These are phyloP conservation scores for Progne subis DNA, from an alignment of 2,113 vertebrate genomes.

Conservation along the genomic window DNA sequence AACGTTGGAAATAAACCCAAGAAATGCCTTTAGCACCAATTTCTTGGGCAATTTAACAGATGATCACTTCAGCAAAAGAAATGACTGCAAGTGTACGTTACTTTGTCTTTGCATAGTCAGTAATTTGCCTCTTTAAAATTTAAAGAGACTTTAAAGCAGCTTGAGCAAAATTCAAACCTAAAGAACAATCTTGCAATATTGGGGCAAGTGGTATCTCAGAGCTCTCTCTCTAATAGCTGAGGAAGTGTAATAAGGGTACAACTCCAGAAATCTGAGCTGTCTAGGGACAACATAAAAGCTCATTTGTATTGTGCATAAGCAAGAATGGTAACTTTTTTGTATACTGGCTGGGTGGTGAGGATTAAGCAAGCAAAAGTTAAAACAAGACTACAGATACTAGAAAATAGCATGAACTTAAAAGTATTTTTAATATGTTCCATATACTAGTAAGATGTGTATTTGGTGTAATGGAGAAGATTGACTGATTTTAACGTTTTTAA, in stretches of 20 bases:
- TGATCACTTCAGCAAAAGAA: slow-evolving; percentile 17
- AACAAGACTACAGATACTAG: not conserved
- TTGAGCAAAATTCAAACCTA: not conserved
- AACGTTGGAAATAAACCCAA: not conserved
- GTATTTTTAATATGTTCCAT: not conserved
- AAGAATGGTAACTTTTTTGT: not conserved
- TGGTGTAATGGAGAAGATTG: not conserved
- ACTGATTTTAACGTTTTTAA: not conserved
- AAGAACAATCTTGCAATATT: not conserved
- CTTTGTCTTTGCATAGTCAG: slow-evolving; percentile 1
- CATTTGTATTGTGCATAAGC: accelerated
- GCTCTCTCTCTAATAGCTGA: not conserved
- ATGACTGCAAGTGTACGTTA: not conserved
- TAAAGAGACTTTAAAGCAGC: not conserved
- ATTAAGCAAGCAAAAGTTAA: not conserved
- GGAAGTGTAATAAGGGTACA: not conserved
- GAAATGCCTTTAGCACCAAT: slow-evolving; percentile 20
- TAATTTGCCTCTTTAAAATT: slow-evolving; percentile 14
- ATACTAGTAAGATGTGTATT: not conserved
- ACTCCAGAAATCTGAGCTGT: not conserved
- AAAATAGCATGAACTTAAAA: not conserved
- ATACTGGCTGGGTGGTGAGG: not conserved
- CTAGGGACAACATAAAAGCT: not conserved
- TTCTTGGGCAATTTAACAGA: slow-evolving; percentile 42
- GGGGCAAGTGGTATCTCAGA: not conserved